Evolutionary conservation across 1,140 invertebrate genomes (phyloP), one percentile per base, ranked within the genome.

Genomic region (Drosophila repletoides): DNA sequence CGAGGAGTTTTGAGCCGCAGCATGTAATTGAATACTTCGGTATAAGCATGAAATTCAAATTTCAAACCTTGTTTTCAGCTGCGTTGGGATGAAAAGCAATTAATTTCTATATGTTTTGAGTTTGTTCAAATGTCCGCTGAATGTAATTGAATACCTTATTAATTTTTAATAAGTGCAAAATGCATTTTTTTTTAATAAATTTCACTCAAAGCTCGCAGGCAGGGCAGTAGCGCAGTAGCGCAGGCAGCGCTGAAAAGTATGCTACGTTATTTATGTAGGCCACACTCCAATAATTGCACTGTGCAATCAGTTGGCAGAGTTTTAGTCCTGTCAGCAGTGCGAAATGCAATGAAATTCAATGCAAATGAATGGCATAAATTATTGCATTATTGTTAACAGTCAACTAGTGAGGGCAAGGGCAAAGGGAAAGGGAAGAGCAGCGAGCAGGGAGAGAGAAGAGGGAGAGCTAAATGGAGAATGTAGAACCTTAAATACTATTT

Each of bases 371-470:
- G 61, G 41, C 43, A 79, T 81, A 72, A 86, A 80, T 86, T 80
- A 86, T 84, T 86, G 75, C 75, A 75, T 72, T 75, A 72, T 64
- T 75, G 80, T 86, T 68, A 75, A 72, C 58, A 86, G 71, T 75
- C 58, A 65, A 71, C 29, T 56, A n/a, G 34, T 55, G 46, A 40
- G 45, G 12, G 10, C n/a, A n/a, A n/a, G 9, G 10, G 24, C 6
- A 4, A 6, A 2, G 9, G 34, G 5, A 1, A 4, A 6, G n/a
- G 21, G n/a, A 17, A n/a, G 2, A 45, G n/a, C n/a, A 12, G 10
- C 17, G n/a, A 4, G n/a, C n/a, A 12, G 10, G 24, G n/a, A 4
- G n/a, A 2, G 9, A 45, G 5, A 1, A 4, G 7, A 9, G 21
- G n/a, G 22, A n/a, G 2, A 45, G n/a, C n/a, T 59, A 46, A 14